Conservation (phyloP, 2,113 vertebrate species). For the Cercocebus atys region DNA sequence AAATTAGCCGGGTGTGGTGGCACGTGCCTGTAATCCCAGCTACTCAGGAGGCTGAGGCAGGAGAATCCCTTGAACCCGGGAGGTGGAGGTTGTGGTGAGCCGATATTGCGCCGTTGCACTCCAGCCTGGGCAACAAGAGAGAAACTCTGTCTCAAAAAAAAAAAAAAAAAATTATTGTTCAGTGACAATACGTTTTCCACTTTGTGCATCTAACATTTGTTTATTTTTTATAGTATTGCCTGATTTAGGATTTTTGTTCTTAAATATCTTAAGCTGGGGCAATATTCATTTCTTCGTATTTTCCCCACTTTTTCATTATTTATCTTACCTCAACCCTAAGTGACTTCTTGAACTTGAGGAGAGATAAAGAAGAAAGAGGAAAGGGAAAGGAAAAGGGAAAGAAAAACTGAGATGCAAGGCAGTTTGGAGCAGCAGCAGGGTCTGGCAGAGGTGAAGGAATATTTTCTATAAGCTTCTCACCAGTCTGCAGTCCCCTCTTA, state of each 20-base stretch:
- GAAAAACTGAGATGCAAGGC: neutral
- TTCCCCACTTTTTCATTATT: neutral
- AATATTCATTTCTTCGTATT: neutral
- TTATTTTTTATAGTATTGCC: neutral
- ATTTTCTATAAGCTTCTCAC: rapidly evolving
- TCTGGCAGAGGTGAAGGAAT: neutral
- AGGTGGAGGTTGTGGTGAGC: too few relatives aligned
- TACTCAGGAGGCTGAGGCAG: too few relatives aligned
- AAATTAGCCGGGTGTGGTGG: too few relatives aligned
- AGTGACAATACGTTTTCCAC: neutral
- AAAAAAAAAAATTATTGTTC: neutral
- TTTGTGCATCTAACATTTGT: neutral
- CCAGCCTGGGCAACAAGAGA: too few relatives aligned
- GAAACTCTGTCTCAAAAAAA: too few relatives aligned
- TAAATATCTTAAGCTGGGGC: neutral
- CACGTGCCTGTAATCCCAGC: too few relatives aligned
- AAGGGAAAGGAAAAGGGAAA: neutral
- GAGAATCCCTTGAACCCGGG: too few relatives aligned
- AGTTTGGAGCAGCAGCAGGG: neutral
- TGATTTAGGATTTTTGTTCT: neutral
- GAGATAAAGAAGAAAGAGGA: neutral
- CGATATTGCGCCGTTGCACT: too few relatives aligned
- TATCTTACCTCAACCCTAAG: neutral
- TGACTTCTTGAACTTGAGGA: neutral
- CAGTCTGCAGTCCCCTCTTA: neutral